phyloP scores from a whole-genome alignment of 2,113 vertebrate genomes.

The Embiotoca jacksoni region DNA sequence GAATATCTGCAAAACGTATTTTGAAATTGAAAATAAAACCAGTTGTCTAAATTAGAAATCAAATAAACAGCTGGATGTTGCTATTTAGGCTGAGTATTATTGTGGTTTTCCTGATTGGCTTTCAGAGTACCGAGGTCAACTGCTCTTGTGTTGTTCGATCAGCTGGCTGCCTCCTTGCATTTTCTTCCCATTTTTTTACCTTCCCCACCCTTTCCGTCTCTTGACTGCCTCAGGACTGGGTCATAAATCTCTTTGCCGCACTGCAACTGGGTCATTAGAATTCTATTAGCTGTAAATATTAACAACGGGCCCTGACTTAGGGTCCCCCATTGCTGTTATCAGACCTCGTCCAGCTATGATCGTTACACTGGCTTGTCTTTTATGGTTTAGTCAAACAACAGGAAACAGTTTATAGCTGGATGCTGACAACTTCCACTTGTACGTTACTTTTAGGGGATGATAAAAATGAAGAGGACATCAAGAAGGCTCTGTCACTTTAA shows the following conservation, averaged over 20 bases:
- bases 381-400: conserved; percentile 63
- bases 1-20: conserved; percentile 17
- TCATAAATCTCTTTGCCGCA: conserved; percentile 67
- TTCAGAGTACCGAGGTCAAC: conserved; percentile 42
- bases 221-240: conserved; percentile 21
- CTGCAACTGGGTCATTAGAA: conserved; percentile 66
- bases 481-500: conserved; percentile 1
- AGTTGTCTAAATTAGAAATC: conserved; percentile 11
- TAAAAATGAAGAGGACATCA: conserved; percentile 14
- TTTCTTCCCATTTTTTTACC: conserved; percentile 9
- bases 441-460: conserved; percentile 46
- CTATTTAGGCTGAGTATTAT: not conserved
- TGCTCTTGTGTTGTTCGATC: conserved; percentile 39
- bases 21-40: not conserved
- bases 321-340: conserved; percentile 65
- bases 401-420: conserved; percentile 41
- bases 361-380: conserved; percentile 46
- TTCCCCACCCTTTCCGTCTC: conserved; percentile 8
- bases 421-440: conserved; percentile 41
- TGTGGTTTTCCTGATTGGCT: conserved; percentile 27
- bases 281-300: conserved; percentile 82
- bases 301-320: conserved; percentile 63
- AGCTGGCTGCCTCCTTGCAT: conserved; percentile 15
- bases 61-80: conserved; percentile 3
- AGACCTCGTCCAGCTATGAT: conserved; percentile 44